Percentiles rank a stretch among this genome's conserved stretches.
phyloP scores from a whole-genome alignment of 2,797 vertebrate species.

The Onychomys leucogaster region DNA sequence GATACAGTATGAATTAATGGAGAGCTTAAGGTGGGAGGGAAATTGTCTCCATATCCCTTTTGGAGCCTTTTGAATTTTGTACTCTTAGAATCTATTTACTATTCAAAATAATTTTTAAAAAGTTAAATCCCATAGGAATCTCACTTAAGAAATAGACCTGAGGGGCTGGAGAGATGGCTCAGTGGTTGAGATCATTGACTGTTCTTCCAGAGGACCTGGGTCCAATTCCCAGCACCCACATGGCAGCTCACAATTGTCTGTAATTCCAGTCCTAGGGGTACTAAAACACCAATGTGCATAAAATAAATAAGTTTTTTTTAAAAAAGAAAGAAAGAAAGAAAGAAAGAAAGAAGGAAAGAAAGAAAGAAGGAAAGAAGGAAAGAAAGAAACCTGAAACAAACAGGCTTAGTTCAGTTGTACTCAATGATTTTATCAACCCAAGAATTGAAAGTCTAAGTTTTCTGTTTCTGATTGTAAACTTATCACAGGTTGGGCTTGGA shows the following conservation, averaged over 20 bases:
- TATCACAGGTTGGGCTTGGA: background rate
- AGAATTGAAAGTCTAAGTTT: background rate
- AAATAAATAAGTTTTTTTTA: no score
- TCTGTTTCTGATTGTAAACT: background rate
- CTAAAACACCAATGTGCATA: no score
- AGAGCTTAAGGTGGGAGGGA: background rate
- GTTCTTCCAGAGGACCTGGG: no score
- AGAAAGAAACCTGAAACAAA: constrained; percentile 16
- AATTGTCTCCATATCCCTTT: background rate
- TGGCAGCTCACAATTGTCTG: no score
- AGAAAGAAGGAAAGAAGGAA: no score
- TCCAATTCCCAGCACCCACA: no score
- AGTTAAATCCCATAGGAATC: background rate
- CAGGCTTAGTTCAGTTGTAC: background rate
- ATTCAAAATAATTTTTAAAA: constrained; percentile 9
- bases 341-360: no score
- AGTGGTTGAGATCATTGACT: no score
- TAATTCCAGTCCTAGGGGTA: no score
- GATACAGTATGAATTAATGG: background rate
- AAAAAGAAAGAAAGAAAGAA: no score
- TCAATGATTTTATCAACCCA: constrained; percentile 13
- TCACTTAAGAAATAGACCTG: constrained; percentile 33
- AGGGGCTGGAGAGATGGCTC: no score
- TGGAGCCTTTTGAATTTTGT: background rate
- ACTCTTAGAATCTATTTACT: background rate